Percentiles rank a stretch among this genome's conserved stretches.
These are phyloP conservation scores for Tangara arthus DNA, from an alignment of 2,797 vertebrate species.

Conservation along the genomic window DNA sequence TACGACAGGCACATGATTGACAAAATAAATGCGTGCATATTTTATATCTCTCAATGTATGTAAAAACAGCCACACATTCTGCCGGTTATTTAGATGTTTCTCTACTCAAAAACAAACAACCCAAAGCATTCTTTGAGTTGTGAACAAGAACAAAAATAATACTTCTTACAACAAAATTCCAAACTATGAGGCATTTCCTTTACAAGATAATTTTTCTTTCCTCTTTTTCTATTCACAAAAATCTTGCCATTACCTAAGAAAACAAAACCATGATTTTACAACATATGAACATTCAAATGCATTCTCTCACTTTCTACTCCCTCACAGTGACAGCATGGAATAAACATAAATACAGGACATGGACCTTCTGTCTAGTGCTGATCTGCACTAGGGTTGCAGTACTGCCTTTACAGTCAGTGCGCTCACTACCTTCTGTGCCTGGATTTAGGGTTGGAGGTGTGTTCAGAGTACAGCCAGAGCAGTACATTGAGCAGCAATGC, in stretches of 20 bases:
- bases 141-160: background rate
- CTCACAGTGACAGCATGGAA: background rate
- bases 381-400: background rate
- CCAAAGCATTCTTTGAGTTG: background rate
- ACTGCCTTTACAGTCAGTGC: background rate
- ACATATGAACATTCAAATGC: background rate
- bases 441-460: background rate
- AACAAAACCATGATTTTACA: background rate
- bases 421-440: background rate
- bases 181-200: background rate
- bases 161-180: background rate
- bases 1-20: background rate
- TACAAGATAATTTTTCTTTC: background rate
- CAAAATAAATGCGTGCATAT: background rate
- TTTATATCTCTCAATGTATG: too few relatives aligned
- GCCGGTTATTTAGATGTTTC: background rate
- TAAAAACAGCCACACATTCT: background rate
- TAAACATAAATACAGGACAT: background rate
- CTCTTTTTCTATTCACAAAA: background rate
- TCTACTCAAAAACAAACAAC: background rate
- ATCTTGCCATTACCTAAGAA: background rate
- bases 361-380: background rate
- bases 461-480: background rate
- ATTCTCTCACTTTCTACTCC: background rate
- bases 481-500: background rate